Evolutionary conservation across 2,888 invertebrate genomes (phyloP).

Genomic region (Entomobrya multifasciata): DNA sequence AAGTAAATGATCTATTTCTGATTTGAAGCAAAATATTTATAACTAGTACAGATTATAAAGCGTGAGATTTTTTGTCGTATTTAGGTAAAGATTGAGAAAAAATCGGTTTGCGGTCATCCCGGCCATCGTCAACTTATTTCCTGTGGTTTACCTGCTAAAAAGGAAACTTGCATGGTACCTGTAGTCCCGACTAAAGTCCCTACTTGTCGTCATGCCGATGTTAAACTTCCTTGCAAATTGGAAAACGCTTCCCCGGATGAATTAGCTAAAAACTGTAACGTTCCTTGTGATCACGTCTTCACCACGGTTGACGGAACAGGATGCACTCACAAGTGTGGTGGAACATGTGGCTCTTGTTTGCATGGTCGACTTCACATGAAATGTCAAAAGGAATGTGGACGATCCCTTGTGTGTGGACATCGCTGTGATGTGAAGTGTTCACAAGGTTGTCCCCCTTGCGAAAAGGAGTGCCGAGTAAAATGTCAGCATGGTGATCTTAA

Average conservation of each 20-base stretch:
- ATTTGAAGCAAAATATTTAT: too few relatives aligned
- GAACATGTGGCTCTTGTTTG: too few relatives aligned
- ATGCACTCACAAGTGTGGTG: slow-evolving; percentile 80
- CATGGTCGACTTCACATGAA: slow-evolving; percentile 85
- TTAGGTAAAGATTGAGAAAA: too few relatives aligned
- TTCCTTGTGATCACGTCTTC: slow-evolving; percentile 64
- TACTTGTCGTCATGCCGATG: slow-evolving; percentile 67
- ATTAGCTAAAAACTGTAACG: slow-evolving; percentile 75
- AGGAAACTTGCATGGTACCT: neutral
- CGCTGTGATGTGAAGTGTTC: slow-evolving; percentile 80
- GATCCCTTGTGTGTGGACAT: slow-evolving; percentile 86
- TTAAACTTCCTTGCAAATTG: slow-evolving; percentile 72
- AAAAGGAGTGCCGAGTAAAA: slow-evolving; percentile 66
- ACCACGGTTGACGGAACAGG: slow-evolving; percentile 42
- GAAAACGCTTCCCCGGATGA: slow-evolving; percentile 79
- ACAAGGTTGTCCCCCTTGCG: slow-evolving; percentile 80
- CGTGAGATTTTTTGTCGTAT: too few relatives aligned
- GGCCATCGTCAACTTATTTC: slow-evolving; percentile 83
- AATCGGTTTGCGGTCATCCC: too few relatives aligned
- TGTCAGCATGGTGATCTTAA: slow-evolving; percentile 76
- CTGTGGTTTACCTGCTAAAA: slow-evolving; percentile 82
- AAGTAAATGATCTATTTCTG: slow-evolving; percentile 82
- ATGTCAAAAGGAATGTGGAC: slow-evolving; percentile 84
- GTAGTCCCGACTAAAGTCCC: slow-evolving; percentile 24
- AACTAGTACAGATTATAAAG: too few relatives aligned